Evolutionary conservation across 2,888 invertebrate genomes (phyloP).

Genomic region (Drosophila fulvimacula): DNA sequence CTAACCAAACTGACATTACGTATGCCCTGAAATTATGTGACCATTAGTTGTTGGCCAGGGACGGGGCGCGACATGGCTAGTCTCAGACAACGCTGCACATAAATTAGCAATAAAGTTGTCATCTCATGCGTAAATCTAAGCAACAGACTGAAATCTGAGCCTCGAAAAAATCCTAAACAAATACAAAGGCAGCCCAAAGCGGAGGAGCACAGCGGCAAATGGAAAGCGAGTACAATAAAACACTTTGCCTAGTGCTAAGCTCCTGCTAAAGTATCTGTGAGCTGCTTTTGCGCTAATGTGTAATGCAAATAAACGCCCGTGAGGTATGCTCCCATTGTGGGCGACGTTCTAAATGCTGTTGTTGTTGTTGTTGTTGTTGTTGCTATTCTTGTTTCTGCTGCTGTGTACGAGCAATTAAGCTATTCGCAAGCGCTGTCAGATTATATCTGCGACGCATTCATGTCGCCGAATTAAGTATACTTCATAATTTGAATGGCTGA

Average conservation of each 20-base stretch:
- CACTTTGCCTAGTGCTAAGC: slow-evolving; percentile 55
- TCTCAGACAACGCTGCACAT: slow-evolving; percentile 41
- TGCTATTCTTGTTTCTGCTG: slow-evolving; percentile 22
- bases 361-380: neutral
- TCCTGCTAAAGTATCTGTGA: slow-evolving; percentile 58
- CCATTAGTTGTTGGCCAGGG: slow-evolving; percentile 36
- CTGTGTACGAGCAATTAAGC: slow-evolving; percentile 53
- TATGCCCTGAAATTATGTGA: slow-evolving; percentile 16
- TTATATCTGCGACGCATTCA: slow-evolving; percentile 6
- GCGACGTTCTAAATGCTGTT: slow-evolving; percentile 1
- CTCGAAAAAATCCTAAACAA: slow-evolving; percentile 56
- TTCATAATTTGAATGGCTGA: slow-evolving; percentile 4
- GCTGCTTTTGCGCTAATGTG: slow-evolving; percentile 61
- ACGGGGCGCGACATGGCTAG: slow-evolving; percentile 36
- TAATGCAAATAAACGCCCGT: slow-evolving; percentile 57
- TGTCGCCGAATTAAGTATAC: slow-evolving; percentile 26
- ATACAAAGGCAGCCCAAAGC: slow-evolving; percentile 39
- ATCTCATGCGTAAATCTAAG: slow-evolving; percentile 64
- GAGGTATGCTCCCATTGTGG: slow-evolving; percentile 27
- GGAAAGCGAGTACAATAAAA: slow-evolving; percentile 42
- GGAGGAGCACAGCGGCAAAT: neutral
- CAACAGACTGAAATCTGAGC: slow-evolving; percentile 19
- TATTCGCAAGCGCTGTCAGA: slow-evolving; percentile 31
- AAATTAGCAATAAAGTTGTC: slow-evolving; percentile 73
- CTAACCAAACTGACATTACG: slow-evolving; percentile 35